Percentiles rank a stretch among this genome's conserved stretches.
phyloP scores from a whole-genome alignment of 2,888 invertebrate genomes.

The Diaphora mendica region DNA sequence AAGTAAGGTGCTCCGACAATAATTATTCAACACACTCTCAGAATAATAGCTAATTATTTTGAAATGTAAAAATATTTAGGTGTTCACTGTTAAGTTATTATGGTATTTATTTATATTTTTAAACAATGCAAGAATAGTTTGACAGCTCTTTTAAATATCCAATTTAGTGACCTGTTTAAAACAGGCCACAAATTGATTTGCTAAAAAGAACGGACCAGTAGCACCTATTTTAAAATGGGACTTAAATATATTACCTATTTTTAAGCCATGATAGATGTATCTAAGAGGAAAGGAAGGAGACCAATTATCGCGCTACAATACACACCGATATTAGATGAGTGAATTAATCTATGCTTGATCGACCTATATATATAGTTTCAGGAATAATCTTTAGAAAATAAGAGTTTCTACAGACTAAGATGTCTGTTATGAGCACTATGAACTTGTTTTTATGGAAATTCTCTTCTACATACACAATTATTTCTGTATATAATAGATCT shows the following conservation, averaged over 20 bases:
- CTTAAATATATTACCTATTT: not conserved
- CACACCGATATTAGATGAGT: not conserved
- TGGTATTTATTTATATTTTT: not conserved
- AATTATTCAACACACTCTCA: not conserved
- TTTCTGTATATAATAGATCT: not conserved
- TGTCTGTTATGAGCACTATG: not conserved
- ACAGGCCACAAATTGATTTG: not conserved
- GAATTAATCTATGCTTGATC: not conserved
- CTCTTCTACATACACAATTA: not conserved
- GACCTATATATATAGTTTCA: not conserved
- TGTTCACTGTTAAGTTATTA: not conserved
- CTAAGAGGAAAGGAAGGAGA: not conserved
- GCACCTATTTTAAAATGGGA: not conserved
- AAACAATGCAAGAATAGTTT: not conserved
- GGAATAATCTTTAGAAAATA: not conserved
- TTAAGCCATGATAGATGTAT: no score
- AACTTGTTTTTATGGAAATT: not conserved
- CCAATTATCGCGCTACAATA: not conserved
- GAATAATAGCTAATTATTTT: not conserved
- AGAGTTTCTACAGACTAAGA: not conserved
- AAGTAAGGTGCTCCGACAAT: not conserved
- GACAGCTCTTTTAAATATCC: not conserved
- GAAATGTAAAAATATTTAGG: conserved; percentile 7
- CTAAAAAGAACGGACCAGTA: not conserved
- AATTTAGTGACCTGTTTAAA: not conserved